Evolutionary conservation across 2,888 invertebrate genomes (phyloP).

Genomic region (Hetaerina titia): DNA sequence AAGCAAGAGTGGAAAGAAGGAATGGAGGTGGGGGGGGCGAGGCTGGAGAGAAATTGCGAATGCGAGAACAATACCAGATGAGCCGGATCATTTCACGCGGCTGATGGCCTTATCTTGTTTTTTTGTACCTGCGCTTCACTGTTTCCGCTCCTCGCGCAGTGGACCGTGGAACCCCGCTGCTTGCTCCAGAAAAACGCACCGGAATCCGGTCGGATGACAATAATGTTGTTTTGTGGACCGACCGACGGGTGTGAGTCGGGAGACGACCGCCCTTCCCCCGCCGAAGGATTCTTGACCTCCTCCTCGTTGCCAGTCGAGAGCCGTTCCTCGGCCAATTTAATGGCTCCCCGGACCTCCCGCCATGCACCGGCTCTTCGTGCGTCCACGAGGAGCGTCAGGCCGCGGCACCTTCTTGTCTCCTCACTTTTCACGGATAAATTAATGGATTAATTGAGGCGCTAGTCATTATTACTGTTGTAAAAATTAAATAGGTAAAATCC

Average conservation of each 20-base stretch:
- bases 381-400: conserved; percentile 83
- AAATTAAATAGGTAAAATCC: too few species aligned
- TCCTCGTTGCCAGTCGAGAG: conserved; percentile 52
- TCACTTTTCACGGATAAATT: not conserved
- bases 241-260: conserved; percentile 56
- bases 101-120: not conserved
- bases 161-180: conserved; percentile 61
- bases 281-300: conserved; percentile 11
- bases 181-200: conserved; percentile 66
- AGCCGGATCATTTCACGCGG: conserved; percentile 46
- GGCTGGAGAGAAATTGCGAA: not conserved
- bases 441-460: not conserved
- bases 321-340: conserved; percentile 77
- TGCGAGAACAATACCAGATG: conserved; percentile 23
- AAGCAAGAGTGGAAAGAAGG: not conserved
- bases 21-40: not conserved
- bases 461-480: too few species aligned
- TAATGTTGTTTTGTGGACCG: conserved; percentile 59
- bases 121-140: conserved; percentile 56
- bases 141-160: conserved; percentile 65
- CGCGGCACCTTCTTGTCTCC: conserved; percentile 73
- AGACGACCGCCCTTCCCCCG: conserved; percentile 41
- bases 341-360: conserved; percentile 82
- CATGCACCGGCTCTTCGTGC: conserved; percentile 82
- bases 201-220: conserved; percentile 63